Base-by-base conservation (phyloP, 2,888 invertebrate species). In the Caenorhabditis panamensis region DNA sequence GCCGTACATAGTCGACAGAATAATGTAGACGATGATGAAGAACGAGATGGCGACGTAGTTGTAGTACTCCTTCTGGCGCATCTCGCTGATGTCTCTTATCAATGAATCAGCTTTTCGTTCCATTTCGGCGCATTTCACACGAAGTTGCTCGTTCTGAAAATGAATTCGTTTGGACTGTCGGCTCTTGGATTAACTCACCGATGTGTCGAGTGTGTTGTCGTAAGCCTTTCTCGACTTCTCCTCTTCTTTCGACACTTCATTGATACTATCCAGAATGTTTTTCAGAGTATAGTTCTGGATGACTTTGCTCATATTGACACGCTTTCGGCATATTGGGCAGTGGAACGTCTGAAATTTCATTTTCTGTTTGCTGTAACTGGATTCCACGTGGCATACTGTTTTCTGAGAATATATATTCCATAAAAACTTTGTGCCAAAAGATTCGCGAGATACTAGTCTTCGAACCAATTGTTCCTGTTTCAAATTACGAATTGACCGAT, bases 1-100 rank as follows among this genome's bases (percentile, higher is more conserved):
- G 4, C 73, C 79, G 28, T 58, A 69, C 18, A 63, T 44, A 6
- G 73, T 79, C 44, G 73, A 68, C 31, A 79, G 16, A 11, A 73
- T 24, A 44, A 79, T 73, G 47, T 79, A 79, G 56, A 79, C 53
- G 18, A 79, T 68, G 36, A 79, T n/a, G 58, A 81, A 72, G 41
- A 76, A 63, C 4, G 76, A 63, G n/a, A 81, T 81, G 8, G 81
- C 81, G 0, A 76, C 66, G 61, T 81, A 81, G 53, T 81, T 81
- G 51, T 63, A 67, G 26, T 54, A 53, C 20, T 77, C 76, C 22
- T 61, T 66, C 18, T 36, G 71, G 0, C 49, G 49, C 54, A 49
- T 73, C 0, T 73, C 68, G 16, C 37, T 9, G 41, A 82, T 78
- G 18, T 47, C 49, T 41, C 41, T 51, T 6, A 58, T 56, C 28